Evolutionary conservation across 1,140 invertebrate genomes (phyloP).

Genomic region (Apis dorsata): DNA sequence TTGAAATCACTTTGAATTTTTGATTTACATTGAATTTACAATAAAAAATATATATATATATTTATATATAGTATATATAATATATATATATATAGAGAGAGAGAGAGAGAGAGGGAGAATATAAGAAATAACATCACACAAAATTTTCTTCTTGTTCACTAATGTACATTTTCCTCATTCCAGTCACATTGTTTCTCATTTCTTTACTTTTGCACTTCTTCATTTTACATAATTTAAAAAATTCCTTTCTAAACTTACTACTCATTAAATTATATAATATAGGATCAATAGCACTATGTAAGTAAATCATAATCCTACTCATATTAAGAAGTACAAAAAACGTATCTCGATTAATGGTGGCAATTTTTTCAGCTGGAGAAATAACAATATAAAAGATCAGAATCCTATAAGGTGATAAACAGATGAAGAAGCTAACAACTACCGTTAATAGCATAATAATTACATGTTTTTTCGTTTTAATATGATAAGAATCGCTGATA

Average conservation of each 20-base stretch:
- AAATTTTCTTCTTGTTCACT: constrained; percentile 77
- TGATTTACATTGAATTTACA: too few species aligned
- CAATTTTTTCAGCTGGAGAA: constrained; percentile 82
- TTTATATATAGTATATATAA: too few species aligned
- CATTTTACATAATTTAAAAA: constrained; percentile 83
- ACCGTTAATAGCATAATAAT: constrained; percentile 91
- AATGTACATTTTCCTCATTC: constrained; percentile 73
- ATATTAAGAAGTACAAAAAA: constrained; percentile 91
- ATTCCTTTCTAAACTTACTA: constrained; percentile 90
- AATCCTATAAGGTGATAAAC: constrained; percentile 90
- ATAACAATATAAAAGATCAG: constrained; percentile 91
- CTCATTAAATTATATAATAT: constrained; percentile 92
- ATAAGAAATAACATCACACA: constrained; percentile 54
- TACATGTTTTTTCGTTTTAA: constrained; percentile 85
- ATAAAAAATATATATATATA: too few species aligned
- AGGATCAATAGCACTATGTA: constrained; percentile 92
- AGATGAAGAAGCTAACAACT: constrained; percentile 92
- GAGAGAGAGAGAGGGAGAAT: too few species aligned
- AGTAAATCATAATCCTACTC: constrained; percentile 90
- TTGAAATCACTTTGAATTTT: too few species aligned
- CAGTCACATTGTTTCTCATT: constrained; percentile 80
- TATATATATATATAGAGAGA: too few species aligned
- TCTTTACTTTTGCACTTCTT: constrained; percentile 63
- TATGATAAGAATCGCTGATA: constrained; percentile 83
- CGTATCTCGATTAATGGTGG: constrained; percentile 84